Base-by-base conservation (phyloP, 1,140 invertebrate species). In the Caenorhabditis briggsae region DNA sequence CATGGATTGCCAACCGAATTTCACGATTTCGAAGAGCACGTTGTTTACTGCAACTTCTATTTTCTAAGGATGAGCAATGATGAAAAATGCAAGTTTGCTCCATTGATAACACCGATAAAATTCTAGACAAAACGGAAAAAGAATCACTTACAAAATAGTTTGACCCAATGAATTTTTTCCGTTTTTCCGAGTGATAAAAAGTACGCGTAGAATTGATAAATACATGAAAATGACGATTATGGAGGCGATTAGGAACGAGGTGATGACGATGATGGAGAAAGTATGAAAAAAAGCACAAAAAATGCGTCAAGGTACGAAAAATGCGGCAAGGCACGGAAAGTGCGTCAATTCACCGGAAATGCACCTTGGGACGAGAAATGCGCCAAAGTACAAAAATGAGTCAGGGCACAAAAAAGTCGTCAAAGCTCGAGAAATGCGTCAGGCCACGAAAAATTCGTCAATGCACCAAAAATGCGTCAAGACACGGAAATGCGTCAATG, bases 141-240 rank as follows among this genome's bases (percentile, higher is more conserved):
- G 20, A 70, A 12, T 16, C 6, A 70, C 64, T 70, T 18, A 70
- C 64, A 70, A 70, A 43, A 70, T 16, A 43, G 14, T 18, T 46
- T 46, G 64, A 7, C 64, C 64, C 33, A 46, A 6, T 12, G 33
- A 70, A 18, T 70, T 70, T 70, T 70, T 70, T 8, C 64, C 64
- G 11, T 70, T 70, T 70, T 46, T 70, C 5, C 64, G 33, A 5
- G 64, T 70, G 2, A 70, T 43, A 11, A 70, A 70, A 46, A 70
- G 16, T 5, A 70, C 8, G 16, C 64, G 9, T 6, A 70, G 8
- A 70, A 70, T 43, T 18, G 64, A 70, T 7, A 43, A 18, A 46
- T 70, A 70, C 64, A 70, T 70, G 5, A 70, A 46, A 18, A 70
- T 16, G 0, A 70, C 64, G 5, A 70, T 2, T 18, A 70, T 18